phyloP scores from a whole-genome alignment of 2,113 vertebrate genomes.

The Turnix velox region DNA sequence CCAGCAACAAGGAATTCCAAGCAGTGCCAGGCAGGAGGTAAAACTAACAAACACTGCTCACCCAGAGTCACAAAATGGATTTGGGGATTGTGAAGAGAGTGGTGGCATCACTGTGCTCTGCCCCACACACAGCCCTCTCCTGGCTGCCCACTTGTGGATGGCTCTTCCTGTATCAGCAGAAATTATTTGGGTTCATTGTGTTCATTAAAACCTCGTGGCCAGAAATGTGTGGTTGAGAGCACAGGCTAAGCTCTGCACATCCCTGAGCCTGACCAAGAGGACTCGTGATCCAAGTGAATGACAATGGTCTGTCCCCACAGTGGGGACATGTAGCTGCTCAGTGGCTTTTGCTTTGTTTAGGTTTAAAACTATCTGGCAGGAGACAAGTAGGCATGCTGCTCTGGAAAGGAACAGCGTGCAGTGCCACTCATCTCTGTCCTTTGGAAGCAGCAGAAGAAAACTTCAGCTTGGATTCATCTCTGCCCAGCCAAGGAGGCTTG shows the following conservation, averaged over 20 bases:
- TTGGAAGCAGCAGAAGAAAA: neutral
- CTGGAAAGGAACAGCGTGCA: neutral
- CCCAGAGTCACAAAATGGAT: neutral
- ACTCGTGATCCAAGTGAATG: neutral
- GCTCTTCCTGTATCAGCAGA: neutral
- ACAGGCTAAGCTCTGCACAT: accelerated
- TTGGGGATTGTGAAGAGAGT: accelerated
- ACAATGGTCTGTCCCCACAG: accelerated
- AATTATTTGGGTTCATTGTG: neutral
- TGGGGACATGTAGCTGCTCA: neutral
- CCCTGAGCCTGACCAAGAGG: neutral
- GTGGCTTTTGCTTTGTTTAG: neutral
- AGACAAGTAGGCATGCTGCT: neutral
- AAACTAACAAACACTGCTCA: accelerated
- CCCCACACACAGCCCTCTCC: neutral
- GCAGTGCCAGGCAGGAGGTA: neutral
- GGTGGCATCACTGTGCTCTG: neutral
- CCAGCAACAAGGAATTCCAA: neutral
- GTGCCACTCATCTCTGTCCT: neutral
- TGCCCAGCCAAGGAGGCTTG: neutral
- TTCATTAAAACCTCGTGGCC: neutral
- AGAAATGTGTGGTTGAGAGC: neutral
- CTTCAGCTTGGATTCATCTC: neutral
- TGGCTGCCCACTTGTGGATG: neutral
- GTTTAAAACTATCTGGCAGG: neutral